Percentiles rank a stretch among this genome's conserved stretches.
phyloP scores from a whole-genome alignment of 2,797 vertebrate genomes.

The Megaceryle alcyon region DNA sequence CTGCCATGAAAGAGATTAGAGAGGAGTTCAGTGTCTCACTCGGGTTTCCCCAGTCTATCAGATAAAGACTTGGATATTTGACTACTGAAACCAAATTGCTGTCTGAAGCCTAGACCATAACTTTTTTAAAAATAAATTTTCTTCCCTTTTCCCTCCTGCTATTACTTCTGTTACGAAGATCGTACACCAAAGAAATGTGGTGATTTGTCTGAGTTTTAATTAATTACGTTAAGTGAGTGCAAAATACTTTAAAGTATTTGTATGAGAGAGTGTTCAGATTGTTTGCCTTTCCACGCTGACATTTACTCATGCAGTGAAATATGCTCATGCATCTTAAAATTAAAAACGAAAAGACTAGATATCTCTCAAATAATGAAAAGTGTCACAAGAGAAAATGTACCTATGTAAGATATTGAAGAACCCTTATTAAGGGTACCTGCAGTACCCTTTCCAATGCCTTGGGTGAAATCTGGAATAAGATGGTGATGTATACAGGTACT shows the following conservation, averaged over 20 bases:
- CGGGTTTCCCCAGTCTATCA: not conserved
- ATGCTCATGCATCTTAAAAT: not conserved
- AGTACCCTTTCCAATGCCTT: not conserved
- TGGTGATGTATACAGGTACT: not conserved
- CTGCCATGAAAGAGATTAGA: not conserved
- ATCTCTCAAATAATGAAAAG: not conserved
- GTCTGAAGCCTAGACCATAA: not conserved
- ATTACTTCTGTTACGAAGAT: not conserved
- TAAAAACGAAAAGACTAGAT: not conserved
- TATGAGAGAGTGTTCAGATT: not conserved
- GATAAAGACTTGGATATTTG: not conserved
- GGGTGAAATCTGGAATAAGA: not conserved
- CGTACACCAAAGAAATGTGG: not conserved
- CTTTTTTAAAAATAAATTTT: no score
- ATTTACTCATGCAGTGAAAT: not conserved
- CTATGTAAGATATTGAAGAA: not conserved
- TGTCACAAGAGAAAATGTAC: not conserved
- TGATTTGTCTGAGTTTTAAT: not conserved
- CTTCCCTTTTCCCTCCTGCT: not conserved
- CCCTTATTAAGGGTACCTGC: not conserved
- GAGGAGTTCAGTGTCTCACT: not conserved
- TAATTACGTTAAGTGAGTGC: not conserved
- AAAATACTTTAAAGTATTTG: not conserved
- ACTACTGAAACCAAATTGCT: not conserved
- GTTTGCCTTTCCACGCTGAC: not conserved